phyloP scores from a whole-genome alignment of 2,113 vertebrate genomes.

The Polypterus bichir region DNA sequence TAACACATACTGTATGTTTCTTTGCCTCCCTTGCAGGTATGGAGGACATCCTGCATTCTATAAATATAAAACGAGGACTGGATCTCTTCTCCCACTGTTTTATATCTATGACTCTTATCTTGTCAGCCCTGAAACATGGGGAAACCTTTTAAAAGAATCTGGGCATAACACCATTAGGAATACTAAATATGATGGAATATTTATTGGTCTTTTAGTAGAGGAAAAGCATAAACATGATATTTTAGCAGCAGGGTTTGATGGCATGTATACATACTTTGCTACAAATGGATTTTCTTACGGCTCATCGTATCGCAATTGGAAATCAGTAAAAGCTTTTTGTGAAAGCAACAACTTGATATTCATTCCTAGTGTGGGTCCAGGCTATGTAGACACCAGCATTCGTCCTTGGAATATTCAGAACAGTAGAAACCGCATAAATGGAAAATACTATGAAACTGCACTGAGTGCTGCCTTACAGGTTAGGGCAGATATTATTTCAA shows the following conservation, averaged over 20 bases:
- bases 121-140: constrained; percentile 76
- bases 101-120: constrained; percentile 95
- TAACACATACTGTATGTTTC: constrained; percentile 5
- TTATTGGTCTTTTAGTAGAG: constrained; percentile 84
- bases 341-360: constrained; percentile 76
- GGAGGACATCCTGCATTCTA: constrained; percentile 88
- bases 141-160: constrained; percentile 65
- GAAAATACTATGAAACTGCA: constrained; percentile 85
- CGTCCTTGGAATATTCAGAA: constrained; percentile 90
- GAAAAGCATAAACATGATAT: constrained; percentile 82
- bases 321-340: constrained; percentile 71
- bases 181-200: constrained; percentile 74
- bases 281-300: constrained; percentile 94
- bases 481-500: constrained; percentile 71
- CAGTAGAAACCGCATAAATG: constrained; percentile 83
- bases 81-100: constrained; percentile 75
- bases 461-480: constrained; percentile 67
- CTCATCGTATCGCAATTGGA: constrained; percentile 86
- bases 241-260: constrained; percentile 80
- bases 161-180: constrained; percentile 67
- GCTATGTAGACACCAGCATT: constrained; percentile 86
- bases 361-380: constrained; percentile 89
- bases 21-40: constrained; percentile 52
- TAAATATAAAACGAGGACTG: constrained; percentile 64
- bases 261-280: constrained; percentile 92